Evolutionary conservation across 1,140 invertebrate genomes (phyloP).

Genomic region (Pantala flavescens): DNA sequence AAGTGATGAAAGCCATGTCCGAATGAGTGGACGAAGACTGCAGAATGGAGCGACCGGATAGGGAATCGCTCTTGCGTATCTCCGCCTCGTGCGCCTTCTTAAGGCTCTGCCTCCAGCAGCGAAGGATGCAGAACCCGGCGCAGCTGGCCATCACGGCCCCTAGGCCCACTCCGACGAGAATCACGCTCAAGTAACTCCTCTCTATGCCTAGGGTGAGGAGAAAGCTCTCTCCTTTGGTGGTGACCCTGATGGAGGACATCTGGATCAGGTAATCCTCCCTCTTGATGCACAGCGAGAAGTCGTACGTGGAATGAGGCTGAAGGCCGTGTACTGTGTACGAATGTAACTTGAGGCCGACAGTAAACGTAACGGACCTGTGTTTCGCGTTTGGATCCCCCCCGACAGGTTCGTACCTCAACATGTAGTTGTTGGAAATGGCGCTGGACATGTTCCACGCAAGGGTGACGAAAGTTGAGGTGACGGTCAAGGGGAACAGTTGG

Average conservation of each 20-base stretch:
- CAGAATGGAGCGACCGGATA: constrained; percentile 17
- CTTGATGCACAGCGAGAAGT: constrained; percentile 22
- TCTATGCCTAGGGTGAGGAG: constrained; percentile 24
- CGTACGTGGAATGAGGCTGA: constrained; percentile 21
- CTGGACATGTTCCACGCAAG: constrained; percentile 24
- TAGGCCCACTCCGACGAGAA: constrained; percentile 14
- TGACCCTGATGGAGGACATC: constrained; percentile 21
- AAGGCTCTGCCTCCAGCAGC: background rate
- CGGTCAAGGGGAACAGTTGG: constrained; percentile 22
- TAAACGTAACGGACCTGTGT: constrained; percentile 17
- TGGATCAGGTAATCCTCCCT: constrained; percentile 21
- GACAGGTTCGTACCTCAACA: constrained; percentile 22
- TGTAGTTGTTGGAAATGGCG: constrained; percentile 21
- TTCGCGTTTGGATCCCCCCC: background rate
- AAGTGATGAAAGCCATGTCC: constrained; percentile 22
- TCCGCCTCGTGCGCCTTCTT: background rate
- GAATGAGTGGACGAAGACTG: constrained; percentile 21
- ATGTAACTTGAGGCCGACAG: constrained; percentile 23
- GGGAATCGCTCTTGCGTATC: constrained; percentile 17
- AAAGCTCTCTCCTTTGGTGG: constrained; percentile 23
- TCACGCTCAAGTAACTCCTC: constrained; percentile 20
- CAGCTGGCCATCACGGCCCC: constrained; percentile 16
- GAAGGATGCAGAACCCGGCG: constrained; percentile 17
- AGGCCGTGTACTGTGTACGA: constrained; percentile 26
- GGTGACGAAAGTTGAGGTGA: constrained; percentile 25